These are phyloP conservation scores for Sylvilagus bachmani DNA, from an alignment of 2,113 vertebrate genomes.

Conservation along the genomic window DNA sequence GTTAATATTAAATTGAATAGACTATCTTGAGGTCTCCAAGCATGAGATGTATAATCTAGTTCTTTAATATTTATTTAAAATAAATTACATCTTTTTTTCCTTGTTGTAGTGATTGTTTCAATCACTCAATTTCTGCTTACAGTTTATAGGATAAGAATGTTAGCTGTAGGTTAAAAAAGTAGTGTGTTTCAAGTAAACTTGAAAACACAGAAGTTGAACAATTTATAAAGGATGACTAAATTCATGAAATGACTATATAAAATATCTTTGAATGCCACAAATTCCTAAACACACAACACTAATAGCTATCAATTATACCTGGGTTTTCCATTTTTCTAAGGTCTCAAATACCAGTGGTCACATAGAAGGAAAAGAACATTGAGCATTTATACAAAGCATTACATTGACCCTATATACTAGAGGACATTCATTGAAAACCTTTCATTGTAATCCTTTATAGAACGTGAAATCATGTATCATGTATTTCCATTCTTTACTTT, in stretches of 20 bases:
- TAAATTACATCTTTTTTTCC: conserved; percentile 6
- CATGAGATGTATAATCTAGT: neutral
- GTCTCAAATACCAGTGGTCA: conserved; percentile 33
- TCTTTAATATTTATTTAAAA: neutral
- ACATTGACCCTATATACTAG: neutral
- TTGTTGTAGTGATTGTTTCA: conserved; percentile 36
- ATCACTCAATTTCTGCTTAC: conserved; percentile 3
- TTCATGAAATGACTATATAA: neutral
- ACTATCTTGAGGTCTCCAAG: neutral
- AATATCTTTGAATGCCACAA: conserved; percentile 1
- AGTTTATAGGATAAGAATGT: neutral
- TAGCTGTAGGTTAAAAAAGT: neutral
- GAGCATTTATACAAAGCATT: neutral
- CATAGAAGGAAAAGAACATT: neutral
- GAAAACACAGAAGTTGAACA: neutral
- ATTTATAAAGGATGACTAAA: neutral
- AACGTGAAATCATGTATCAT: neutral
- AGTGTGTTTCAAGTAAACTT: neutral
- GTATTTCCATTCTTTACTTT: neutral
- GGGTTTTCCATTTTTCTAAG: neutral
- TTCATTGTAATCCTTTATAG: neutral
- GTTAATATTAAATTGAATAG: conserved; percentile 52
- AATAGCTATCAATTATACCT: conserved; percentile 5
- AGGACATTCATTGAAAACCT: conserved; percentile 8
- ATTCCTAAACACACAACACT: conserved; percentile 48